phyloP scores from a whole-genome alignment of 2,797 vertebrate species.

The Heterohyrax brucei region DNA sequence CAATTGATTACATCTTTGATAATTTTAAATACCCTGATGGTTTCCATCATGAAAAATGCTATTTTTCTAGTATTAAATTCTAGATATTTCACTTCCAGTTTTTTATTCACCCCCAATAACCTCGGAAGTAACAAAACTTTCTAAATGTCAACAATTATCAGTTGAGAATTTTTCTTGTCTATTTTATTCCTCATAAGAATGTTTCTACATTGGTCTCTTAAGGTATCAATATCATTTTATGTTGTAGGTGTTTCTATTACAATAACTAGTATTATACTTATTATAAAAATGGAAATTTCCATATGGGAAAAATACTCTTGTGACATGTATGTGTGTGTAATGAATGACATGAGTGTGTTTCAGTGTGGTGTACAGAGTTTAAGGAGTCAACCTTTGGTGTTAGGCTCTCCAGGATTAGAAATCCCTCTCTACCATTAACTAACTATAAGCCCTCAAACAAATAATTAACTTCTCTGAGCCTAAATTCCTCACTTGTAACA shows the following conservation, averaged over 20 bases:
- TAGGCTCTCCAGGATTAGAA: background rate
- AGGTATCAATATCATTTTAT: background rate
- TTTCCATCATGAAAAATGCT: constrained; percentile 47
- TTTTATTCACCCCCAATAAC: constrained; percentile 36
- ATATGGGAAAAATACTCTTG: background rate
- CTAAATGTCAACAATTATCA: constrained; percentile 13
- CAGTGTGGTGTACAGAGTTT: background rate
- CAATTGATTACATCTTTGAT: constrained; percentile 44
- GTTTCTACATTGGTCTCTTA: background rate
- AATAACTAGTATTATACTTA: background rate
- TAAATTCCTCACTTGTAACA: background rate
- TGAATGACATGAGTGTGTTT: constrained; percentile 32
- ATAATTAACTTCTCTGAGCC: background rate
- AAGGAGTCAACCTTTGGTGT: background rate
- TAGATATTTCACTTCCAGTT: constrained; percentile 33
- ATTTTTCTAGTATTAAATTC: constrained; percentile 26
- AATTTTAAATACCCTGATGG: constrained; percentile 56
- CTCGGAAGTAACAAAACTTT: constrained; percentile 52
- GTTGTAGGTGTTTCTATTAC: background rate
- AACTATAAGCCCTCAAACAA: background rate
- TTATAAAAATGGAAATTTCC: constrained; percentile 20
- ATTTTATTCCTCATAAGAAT: background rate
- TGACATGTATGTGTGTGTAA: background rate
- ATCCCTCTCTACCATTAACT: background rate
- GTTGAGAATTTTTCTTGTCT: background rate